Conservation (phyloP, 2,888 invertebrate species). For the Drosophila austrosaltans region DNA sequence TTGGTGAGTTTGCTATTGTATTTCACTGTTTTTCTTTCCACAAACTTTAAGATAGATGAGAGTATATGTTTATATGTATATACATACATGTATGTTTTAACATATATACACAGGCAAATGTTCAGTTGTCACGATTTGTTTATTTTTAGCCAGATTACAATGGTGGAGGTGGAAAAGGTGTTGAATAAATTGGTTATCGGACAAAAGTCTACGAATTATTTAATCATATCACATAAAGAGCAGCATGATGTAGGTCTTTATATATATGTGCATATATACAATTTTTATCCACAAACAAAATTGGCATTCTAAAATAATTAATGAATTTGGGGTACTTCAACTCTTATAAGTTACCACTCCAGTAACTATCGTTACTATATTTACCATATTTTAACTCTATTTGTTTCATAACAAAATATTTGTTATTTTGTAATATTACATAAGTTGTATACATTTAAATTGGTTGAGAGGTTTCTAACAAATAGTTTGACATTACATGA, state of each 20-base stretch:
- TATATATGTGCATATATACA: no score
- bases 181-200: constrained; percentile 19
- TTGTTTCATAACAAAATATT: no score
- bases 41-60: constrained; percentile 9
- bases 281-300: no score
- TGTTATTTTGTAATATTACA: no score
- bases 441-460: no score
- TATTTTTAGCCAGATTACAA: constrained; percentile 58
- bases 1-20: constrained; percentile 9
- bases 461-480: no score
- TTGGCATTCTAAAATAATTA: no score
- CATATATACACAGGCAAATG: constrained; percentile 9
- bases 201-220: background rate
- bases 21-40: constrained; percentile 4
- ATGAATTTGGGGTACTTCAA: no score
- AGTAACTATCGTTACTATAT: no score
- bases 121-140: constrained; percentile 65
- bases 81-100: background rate
- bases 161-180: constrained; percentile 15
- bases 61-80: background rate
- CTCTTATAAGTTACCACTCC: no score
- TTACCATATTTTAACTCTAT: no score
- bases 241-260: background rate
- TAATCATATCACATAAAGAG: background rate
- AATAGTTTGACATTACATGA: no score